Evolutionary conservation across 2,797 vertebrate genomes (phyloP), one percentile per base, ranked within the genome.

Genomic region (Melanotaenia maccullochi): DNA sequence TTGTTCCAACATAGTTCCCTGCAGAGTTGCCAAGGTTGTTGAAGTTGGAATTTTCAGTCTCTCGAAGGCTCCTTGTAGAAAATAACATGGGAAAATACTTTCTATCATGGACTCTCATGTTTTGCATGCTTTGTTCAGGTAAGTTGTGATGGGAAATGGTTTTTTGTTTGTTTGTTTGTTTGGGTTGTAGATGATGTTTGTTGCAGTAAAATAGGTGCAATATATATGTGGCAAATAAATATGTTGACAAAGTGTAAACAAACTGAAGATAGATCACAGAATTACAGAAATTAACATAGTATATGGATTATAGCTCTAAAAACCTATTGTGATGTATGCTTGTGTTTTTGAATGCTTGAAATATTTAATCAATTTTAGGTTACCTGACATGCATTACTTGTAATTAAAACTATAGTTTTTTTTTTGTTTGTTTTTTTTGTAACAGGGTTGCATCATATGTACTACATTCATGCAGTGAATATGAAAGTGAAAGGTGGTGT

Each of bases 1-100:
- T 94, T 94, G 92, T 94, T 81, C 89, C 76, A 78, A 78, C 93
- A 92, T 90, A 88, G 90, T 92, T 93, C 91, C 92, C 92, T 92
- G 90, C 89, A 82, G 90, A 85, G 95, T 94, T 93, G 93, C 94
- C 87, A 90, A 90, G 94, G 89, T 93, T 85, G 87, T 86, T 72
- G 77, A 85, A 91, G 89, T 89, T 74, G 90, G 90, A 92, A 91
- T 93, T 93, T 83, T 89, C 81, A 90, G 71, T 85, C 73, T 79
- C 79, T 71, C 75, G 62, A 92, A 89, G 51, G 73, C 78, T 89
- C 86, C 0, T 73, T 80, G 79, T 74, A 70, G 87, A 83, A 90
- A 89, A 83, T 84, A 93, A 80, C 79, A 94, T 95, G 92, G 92
- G 80, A 76, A 90, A 85, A 71, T 72, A 83, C 78, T 83, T 83